These are phyloP conservation scores for Orthosia gracilis DNA, from an alignment of 2,888 invertebrate genomes.

Conservation along the genomic window DNA sequence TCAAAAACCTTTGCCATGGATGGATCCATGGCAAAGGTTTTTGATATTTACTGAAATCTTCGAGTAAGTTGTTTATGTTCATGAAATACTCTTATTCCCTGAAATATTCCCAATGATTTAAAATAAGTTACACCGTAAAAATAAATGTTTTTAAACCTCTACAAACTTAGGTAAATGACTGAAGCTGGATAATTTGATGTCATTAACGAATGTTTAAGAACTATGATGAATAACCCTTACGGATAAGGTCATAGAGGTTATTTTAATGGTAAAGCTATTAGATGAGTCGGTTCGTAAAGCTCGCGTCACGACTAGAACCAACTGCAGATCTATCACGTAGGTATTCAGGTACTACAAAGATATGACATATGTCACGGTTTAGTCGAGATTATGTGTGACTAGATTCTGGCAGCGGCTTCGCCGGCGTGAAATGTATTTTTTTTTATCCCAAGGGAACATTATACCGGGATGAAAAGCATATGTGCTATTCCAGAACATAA, in stretches of 20 bases:
- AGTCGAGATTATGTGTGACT: slow-evolving; percentile 2
- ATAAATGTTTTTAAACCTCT: not conserved
- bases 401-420: no score
- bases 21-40: no score
- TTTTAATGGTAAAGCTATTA: slow-evolving; percentile 25
- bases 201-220: slow-evolving; percentile 6
- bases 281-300: slow-evolving; percentile 22
- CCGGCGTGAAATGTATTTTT: no score
- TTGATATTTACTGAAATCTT: no score
- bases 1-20: no score
- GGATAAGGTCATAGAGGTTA: slow-evolving; percentile 10
- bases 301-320: not conserved
- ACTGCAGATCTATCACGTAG: slow-evolving; percentile 10
- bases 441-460: no score
- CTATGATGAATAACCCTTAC: not conserved
- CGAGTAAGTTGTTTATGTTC: no score
- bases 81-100: no score
- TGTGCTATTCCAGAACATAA: no score
- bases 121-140: not conserved
- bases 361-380: slow-evolving; percentile 27
- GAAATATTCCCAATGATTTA: no score
- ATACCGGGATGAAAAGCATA: no score
- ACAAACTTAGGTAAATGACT: not conserved
- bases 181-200: not conserved
- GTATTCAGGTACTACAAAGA: slow-evolving; percentile 15